A percentile compares a stretch with the other conserved stretches of the same genome.
phyloP scores from a whole-genome alignment of 1,140 invertebrate species.

The Zelostemma sp. region DNA sequence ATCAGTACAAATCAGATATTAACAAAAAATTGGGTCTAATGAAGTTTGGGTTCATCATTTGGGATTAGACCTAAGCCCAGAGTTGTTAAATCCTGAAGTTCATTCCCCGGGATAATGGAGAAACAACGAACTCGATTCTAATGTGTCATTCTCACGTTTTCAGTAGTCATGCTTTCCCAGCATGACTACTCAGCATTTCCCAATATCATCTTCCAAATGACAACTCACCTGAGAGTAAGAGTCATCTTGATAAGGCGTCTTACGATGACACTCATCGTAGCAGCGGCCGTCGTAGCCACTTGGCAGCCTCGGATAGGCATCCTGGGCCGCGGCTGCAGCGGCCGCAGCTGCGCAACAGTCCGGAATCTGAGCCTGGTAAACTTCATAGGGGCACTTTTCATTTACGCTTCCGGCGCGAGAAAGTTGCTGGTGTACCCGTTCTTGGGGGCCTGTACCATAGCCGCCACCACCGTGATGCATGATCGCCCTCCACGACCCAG shows the following conservation, averaged over 20 bases:
- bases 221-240: conserved; percentile 60
- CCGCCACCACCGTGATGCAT: conserved; percentile 58
- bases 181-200: conserved; percentile 3
- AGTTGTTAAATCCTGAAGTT: too few relatives aligned
- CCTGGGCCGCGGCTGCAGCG: conserved; percentile 56
- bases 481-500: conserved; percentile 26
- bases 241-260: conserved; percentile 64
- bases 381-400: conserved; percentile 65
- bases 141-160: too few relatives aligned
- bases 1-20: too few relatives aligned
- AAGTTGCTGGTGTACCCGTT: conserved; percentile 63
- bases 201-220: background rate
- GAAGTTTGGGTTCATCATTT: too few relatives aligned
- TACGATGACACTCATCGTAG: conserved; percentile 65
- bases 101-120: too few relatives aligned
- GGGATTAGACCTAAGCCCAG: too few relatives aligned
- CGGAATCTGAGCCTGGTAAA: conserved; percentile 64
- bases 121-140: too few relatives aligned
- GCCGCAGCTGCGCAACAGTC: conserved; percentile 65
- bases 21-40: too few relatives aligned
- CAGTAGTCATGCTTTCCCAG: too few relatives aligned
- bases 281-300: conserved; percentile 65
- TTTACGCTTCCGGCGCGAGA: conserved; percentile 37
- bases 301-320: conserved; percentile 63
- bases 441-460: conserved; percentile 63